Evolutionary conservation across 2,113 vertebrate genomes (phyloP).

Genomic region (Trochalopteron elliotii): DNA sequence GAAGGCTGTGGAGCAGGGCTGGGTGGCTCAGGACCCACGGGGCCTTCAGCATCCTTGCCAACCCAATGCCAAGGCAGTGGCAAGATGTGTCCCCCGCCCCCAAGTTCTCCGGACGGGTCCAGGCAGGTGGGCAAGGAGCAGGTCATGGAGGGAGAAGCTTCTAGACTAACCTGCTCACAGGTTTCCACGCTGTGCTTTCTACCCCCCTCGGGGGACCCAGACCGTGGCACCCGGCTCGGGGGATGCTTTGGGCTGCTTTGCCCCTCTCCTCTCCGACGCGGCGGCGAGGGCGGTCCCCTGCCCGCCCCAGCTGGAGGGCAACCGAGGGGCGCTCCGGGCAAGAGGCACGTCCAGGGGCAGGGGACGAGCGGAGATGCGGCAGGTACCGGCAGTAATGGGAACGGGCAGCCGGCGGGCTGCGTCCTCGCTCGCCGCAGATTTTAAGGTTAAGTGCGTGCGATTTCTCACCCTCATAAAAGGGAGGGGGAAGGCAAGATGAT

Average conservation of each 20-base stretch:
- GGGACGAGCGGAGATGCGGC: not conserved
- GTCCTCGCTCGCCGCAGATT: not conserved
- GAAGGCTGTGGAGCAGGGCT: not conserved
- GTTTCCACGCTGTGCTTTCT: not conserved
- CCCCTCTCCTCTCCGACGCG: not conserved
- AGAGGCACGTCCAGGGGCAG: not conserved
- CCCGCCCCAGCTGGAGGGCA: not conserved
- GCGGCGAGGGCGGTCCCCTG: not conserved
- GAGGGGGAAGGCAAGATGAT: not conserved
- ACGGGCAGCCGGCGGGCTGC: not conserved
- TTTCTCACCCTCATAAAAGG: slow-evolving; percentile 1
- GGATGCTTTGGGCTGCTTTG: not conserved
- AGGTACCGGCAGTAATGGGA: slow-evolving; percentile 14
- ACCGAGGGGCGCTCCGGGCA: not conserved
- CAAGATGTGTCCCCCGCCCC: not conserved
- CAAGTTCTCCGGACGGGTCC: not conserved
- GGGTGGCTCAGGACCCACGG: not conserved
- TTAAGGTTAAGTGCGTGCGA: slow-evolving; percentile 9
- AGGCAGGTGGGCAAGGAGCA: not conserved
- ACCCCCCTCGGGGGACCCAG: not conserved
- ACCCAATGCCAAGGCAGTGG: not conserved
- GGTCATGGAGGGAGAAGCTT: slow-evolving; percentile 16
- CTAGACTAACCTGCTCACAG: slow-evolving; percentile 36
- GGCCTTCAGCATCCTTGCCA: not conserved
- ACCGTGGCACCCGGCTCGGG: not conserved